Base-by-base conservation (phyloP, 2,888 invertebrate genomes). In the Catocala fraxini region DNA sequence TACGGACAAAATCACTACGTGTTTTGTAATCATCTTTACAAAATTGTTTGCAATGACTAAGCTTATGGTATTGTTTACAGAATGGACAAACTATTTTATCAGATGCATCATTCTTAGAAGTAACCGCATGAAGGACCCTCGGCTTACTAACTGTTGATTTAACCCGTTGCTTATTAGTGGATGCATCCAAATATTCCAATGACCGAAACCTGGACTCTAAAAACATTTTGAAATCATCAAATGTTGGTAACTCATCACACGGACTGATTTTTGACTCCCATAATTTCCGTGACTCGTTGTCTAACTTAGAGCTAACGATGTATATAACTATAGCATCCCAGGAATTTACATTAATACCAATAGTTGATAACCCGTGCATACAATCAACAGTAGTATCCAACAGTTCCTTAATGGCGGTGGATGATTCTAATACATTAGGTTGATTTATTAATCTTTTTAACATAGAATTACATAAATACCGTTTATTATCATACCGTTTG, bases 341-440 rank as follows among this genome's bases (percentile, higher is more conserved):
- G 6, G 48, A 25, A 15, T 4, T 7, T 0, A 56, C 48, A 25
- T 9, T 56, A 15, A 48, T 25, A 10, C 41, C 48, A 42, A 48
- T n/a, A 4, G 25, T 25, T 25, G 25, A 25, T 25, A 25, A 25
- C 25, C 25, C 25, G 4, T 25, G 25, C 25, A 56, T 9, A n/a
- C 56, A 56, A n/a, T 56, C 56, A 5, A 41, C 13, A 4, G 48
- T 48, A 6, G 49, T 56, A n/a, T 56, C 56, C 25, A 56, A 56
- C 9, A 56, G 56, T 5, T 10, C 48, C 11, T 56, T 56, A 5
- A 56, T 41, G 4, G 41, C 10, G 1, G 10, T 41, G 9, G 56
- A 48, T 9, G 41, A 13, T 41, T 56, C 48, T 5, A 10, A 12
- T 4, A 48, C n/a, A 12, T 15, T 39, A 9, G 41, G 4, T 48